These are phyloP conservation scores for Eupithecia exiguata DNA, from an alignment of 2,888 invertebrate genomes.

Conservation along the genomic window DNA sequence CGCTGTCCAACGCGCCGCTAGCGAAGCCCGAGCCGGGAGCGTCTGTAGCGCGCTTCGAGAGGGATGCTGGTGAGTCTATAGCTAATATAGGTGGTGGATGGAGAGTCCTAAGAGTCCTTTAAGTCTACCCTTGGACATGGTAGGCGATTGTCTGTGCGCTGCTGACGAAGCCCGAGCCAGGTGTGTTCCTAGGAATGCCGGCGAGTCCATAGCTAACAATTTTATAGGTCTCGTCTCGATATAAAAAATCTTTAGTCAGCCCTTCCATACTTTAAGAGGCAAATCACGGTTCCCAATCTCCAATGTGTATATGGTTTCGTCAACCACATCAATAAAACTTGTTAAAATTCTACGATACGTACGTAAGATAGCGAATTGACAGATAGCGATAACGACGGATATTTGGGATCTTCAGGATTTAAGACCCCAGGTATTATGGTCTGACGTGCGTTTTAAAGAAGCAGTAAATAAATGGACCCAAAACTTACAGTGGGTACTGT, in stretches of 20 bases:
- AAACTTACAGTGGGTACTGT: no score
- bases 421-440: no score
- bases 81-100: not conserved
- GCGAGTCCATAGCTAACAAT: no score
- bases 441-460: no score
- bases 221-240: no score
- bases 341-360: not conserved
- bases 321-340: not conserved
- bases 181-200: slow-evolving; percentile 43
- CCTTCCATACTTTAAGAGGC: no score
- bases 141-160: not conserved
- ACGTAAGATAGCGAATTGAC: no score
- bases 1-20: slow-evolving; percentile 56
- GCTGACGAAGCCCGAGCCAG: slow-evolving; percentile 51
- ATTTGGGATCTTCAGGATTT: no score
- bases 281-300: no score
- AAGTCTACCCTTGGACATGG: not conserved
- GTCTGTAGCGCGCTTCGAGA: slow-evolving; percentile 15
- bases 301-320: not conserved
- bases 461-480: no score
- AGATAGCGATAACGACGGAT: no score
- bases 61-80: slow-evolving; percentile 17
- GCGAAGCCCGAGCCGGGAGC: slow-evolving; percentile 59
- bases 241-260: no score
- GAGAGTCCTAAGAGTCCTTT: not conserved